Conservation (phyloP, 2,113 vertebrate species). For the Cyprinodon tularosa region DNA sequence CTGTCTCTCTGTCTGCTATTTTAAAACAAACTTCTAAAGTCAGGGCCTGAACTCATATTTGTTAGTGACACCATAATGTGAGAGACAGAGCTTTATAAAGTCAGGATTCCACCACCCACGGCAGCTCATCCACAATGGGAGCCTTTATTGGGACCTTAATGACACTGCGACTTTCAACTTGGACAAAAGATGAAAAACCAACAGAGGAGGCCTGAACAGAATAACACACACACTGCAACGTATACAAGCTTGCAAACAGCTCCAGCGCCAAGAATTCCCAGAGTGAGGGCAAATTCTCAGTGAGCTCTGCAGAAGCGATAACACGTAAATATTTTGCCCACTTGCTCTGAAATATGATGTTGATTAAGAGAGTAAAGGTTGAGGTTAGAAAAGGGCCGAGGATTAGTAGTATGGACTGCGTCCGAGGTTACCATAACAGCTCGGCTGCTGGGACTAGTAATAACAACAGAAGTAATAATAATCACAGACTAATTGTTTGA, state of each 20-base stretch:
- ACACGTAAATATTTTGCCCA: constrained; percentile 81
- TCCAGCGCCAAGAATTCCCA: constrained; percentile 58
- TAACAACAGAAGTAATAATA: constrained; percentile 85
- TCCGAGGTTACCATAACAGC: constrained; percentile 84
- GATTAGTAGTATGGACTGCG: constrained; percentile 76
- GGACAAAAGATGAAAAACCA: constrained; percentile 68
- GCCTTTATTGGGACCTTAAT: constrained; percentile 72
- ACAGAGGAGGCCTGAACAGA: constrained; percentile 43
- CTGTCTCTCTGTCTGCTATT: constrained; percentile 60
- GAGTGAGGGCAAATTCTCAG: constrained; percentile 65
- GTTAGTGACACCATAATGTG: constrained; percentile 56
- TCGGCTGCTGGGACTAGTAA: constrained; percentile 79
- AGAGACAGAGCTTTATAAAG: constrained; percentile 68
- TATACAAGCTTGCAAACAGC: constrained; percentile 53
- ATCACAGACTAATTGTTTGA: constrained; percentile 85
- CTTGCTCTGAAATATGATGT: constrained; percentile 78
- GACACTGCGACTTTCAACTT: constrained; percentile 64
- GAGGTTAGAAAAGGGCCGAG: constrained; percentile 80
- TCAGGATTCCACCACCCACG: constrained; percentile 60
- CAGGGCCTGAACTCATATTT: constrained; percentile 51
- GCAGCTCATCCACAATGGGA: constrained; percentile 57
- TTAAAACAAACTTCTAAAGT: constrained; percentile 71
- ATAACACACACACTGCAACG: constrained; percentile 29
- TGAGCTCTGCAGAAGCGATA: constrained; percentile 66
- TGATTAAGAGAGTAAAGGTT: constrained; percentile 86